Base-by-base conservation (phyloP, 2,113 vertebrate genomes). In the Petrocephalus zakoni region DNA sequence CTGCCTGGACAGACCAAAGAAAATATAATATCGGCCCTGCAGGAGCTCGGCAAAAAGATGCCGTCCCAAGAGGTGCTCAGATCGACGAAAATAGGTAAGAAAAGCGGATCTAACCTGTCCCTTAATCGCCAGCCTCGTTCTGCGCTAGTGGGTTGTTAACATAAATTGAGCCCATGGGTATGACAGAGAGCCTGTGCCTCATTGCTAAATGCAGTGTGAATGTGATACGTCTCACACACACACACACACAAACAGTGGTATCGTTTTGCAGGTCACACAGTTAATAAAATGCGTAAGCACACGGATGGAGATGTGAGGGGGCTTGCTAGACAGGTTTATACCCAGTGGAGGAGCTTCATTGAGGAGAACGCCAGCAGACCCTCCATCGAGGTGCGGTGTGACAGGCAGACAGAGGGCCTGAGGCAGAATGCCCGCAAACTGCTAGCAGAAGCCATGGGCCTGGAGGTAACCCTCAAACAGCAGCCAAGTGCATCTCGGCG, bases 11-110 rank as follows among this genome's bases (percentile, higher is more conserved):
- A 99, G 90, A 94, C 92, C 0, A 97, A 95, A 87, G 97, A 98
- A 87, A 97, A 98, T 90, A 94, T 99, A 89, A 89, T 97, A 0
- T 91, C 93, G 88, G 96, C 96, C 78, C 92, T 99, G 92, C 93
- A 29, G 78, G 97, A 99, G 91, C 94, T 99, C 89, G 96, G 96
- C 94, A 99, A 98, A 94, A 99, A 99, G 94, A 96, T 99, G 58
- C 98, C 98, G 42, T 99, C 98, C 49, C 97, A 93, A 61, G 96
- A 99, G 90, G 97, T 99, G 88, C 95, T 99, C 8, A 96, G 93
- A 91, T 97, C 97, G 82, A 99, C 98, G 1, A 97, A 95, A 93
- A 99, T 99, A 94, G 98, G 98, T 99, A 94, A 88, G 86, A 81
- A 42, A 42, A 3, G 42, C 1, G 42, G 42, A 3, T 3, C 3